Base-by-base conservation (phyloP, 2,113 vertebrate species). In the Chloroceryle aenea region DNA sequence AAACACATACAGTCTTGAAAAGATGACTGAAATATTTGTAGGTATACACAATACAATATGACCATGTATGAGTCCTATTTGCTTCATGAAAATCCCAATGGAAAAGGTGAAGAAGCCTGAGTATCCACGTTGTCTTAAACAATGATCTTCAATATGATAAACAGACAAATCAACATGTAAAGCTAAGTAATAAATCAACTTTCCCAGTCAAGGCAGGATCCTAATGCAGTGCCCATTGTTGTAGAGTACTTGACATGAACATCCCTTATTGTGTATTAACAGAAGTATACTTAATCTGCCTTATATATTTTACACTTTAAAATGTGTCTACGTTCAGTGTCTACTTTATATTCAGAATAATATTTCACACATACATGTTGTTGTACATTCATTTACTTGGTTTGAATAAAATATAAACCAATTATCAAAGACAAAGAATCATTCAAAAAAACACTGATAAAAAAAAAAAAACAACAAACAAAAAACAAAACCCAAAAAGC, bases 381-480 rank as follows among this genome's bases (percentile, higher is more conserved):
- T 14, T 67, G 9, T 53, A 3, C 21, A 50, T 19, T 75, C 5
- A 59, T 38, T 79, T 9, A 34, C 2, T 2, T 27, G 10, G 6
- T 27, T 4, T 27, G 11, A 68, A 26, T 32, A 7, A 76, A 36
- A 1, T 25, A 42, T 4, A 67, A 93, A 16, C 21, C 72, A 52
- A 29, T 4, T 25, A 4, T 6, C 14, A 61, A 50, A 76, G 17
- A 30, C 12, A 50, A 26, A 47, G 61, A 73, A 21, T 12, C 7
- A 22, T 10, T 0, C 1, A 29, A 27, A 59, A 82, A 52, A 7
- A 0, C 4, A 80, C 4, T 50, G 48, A 22, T 59, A 14, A 21
- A 29, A 27, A 68, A 27, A 52, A n/a, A n/a, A n/a, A n/a, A n/a
- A n/a, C n/a, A n/a, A n/a, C n/a, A n/a, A n/a, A n/a, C n/a, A n/a